Evolutionary conservation across 2,113 vertebrate genomes (phyloP), one percentile per base, ranked within the genome.

Genomic region (Chaenocephalus aceratus): DNA sequence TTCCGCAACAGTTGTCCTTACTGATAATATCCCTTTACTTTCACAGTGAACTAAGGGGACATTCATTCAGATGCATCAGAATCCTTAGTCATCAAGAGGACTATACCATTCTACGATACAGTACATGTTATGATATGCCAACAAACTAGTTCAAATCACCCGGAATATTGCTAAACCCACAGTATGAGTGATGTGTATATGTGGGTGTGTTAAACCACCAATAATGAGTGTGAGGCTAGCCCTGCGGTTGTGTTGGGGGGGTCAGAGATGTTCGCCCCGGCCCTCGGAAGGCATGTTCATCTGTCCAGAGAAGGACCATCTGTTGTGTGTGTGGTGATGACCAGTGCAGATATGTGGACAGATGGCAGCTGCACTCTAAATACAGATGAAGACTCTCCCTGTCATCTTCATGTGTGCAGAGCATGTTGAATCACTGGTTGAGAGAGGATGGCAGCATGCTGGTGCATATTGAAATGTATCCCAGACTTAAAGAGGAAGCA

Each of bases 301-400:
- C 84, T 75, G 78, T 59, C 83, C 69, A 61, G 46, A 23, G 68
- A 49, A 62, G 5, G 72, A 74, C 81, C 85, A 92, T 86, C 83
- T 93, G 90, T 69, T 52, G 77, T 66, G 85, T 56, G 68, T 10
- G 34, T 15, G 70, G 7, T 21, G 56, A 30, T 69, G 66, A 71
- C 65, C 57, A 60, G 68, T 57, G 72, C 76, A 67, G 49, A 86
- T 83, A 80, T 75, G 73, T 30, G 26, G 44, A 85, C 83, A 85
- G 77, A 89, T 85, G 77, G 90, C 89, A 92, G 91, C 89, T 91
- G 88, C 83, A 76, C 64, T 85, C 88, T 88, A 89, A 90, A 94
- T 83, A 84, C 88, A 83, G 87, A 84, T 75, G 74, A 71, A 72
- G 65, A 79, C 26, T 51, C 46, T 36, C 23, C 23, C 51, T 52